Evolutionary conservation across 2,888 invertebrate species (phyloP).

Genomic region (Drosophila demipolita): DNA sequence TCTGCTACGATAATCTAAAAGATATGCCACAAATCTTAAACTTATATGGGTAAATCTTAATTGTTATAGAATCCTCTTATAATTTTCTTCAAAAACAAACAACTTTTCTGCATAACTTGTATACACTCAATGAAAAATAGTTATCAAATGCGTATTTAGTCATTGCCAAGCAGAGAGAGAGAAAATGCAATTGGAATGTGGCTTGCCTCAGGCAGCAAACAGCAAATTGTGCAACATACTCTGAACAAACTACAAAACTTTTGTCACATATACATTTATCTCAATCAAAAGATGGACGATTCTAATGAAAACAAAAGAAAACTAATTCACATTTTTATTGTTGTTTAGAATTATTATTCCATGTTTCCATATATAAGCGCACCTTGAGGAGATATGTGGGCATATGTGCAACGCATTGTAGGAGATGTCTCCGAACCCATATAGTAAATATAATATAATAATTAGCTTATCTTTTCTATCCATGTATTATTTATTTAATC

Average conservation of each 20-base stretch:
- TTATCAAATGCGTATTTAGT: constrained; percentile 12
- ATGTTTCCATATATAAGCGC: background rate
- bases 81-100: background rate
- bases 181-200: constrained; percentile 33
- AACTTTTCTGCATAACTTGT: background rate
- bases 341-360: background rate
- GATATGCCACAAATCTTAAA: background rate
- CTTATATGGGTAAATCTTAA: background rate
- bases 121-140: background rate
- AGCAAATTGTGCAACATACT: constrained; percentile 38
- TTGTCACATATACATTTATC: constrained; percentile 25
- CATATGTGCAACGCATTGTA: background rate
- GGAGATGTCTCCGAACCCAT: background rate
- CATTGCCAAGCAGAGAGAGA: constrained; percentile 4
- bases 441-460: background rate
- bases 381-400: background rate
- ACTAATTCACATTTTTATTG: background rate
- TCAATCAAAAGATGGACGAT: constrained; percentile 2
- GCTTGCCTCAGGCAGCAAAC: background rate
- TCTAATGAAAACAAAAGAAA: background rate
- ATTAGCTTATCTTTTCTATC: background rate
- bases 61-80: background rate
- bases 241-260: constrained; percentile 32
- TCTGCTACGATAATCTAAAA: background rate
- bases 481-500: too few relatives aligned